Evolutionary conservation across 2,888 invertebrate species (phyloP), one percentile per base, ranked within the genome.

Genomic region (Oscheius myriophilus): DNA sequence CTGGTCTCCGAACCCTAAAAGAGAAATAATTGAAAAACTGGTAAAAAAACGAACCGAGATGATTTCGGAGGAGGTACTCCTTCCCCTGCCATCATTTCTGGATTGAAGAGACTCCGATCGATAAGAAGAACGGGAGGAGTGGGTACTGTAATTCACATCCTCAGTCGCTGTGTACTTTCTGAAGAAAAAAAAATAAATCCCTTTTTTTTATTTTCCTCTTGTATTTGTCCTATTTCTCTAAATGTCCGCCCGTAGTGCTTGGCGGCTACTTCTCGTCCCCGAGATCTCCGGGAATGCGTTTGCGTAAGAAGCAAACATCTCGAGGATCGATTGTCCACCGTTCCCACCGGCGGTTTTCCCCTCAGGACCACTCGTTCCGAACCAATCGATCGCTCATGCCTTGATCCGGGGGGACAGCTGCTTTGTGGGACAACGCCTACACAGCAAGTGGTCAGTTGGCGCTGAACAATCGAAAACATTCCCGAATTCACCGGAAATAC

Each of bases 111-210:
- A 78, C 67, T 84, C 84, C 33, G 79, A 77, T n/a, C 82, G 78
- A 69, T 76, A 79, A 16, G 78, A 68, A n/a, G 82, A 81, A 9
- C 84, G 73, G 46, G 84, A 76, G n/a, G 82, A 81, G 69, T 84
- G 84, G 9, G 76, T 81, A 46, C 77, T 77, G 76, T 83, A 84
- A 78, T 81, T 82, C 43, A 84, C 82, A 70, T 84, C 84, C 67
- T 84, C 80, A 43, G 82, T 80, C 7, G 82, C 78, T 33, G 82
- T 82, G 79, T 75, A 81, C 51, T 78, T 78, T 66, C 82, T 82
- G 75, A 45, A 82, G 75, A 64, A 3, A 18, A 49, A 49, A 49
- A 9, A 3, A 16, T 45, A 12, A 12, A 9, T 12, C 9, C 43
- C 43, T 42, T 12, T 16, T 42, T 9, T 42, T 42, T 42, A 16